Conservation (phyloP, 2,888 invertebrate genomes). For the Caenorhabditis doughertyi region DNA sequence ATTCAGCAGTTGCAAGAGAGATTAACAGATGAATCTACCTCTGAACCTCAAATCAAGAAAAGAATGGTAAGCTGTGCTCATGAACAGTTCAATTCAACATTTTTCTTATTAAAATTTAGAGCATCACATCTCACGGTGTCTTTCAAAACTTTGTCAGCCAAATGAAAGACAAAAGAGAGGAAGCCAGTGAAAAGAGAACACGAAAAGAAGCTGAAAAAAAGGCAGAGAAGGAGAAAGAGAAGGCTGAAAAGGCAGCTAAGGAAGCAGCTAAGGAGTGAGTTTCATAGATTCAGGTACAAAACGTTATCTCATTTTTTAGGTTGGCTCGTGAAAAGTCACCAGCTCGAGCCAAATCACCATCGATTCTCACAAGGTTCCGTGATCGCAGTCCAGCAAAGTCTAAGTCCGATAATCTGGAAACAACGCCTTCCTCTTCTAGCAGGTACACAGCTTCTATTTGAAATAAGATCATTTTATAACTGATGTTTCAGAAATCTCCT, state of each 20-base stretch:
- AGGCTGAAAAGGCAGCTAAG: conserved; percentile 70
- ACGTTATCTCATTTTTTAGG: too few species aligned
- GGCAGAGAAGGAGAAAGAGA: conserved; percentile 69
- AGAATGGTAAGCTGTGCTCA: conserved; percentile 64
- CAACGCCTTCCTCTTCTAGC: conserved; percentile 71
- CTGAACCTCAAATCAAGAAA: conserved; percentile 70
- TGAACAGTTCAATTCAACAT: conserved; percentile 3
- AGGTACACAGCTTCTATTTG: conserved; percentile 54
- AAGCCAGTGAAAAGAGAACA: conserved; percentile 68
- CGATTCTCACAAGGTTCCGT: conserved; percentile 75
- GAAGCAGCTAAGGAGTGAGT: conserved; percentile 72
- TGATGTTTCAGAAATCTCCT: conserved; percentile 74
- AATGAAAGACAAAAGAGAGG: conserved; percentile 71
- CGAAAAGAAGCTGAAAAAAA: conserved; percentile 74
- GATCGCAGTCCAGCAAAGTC: conserved; percentile 80
- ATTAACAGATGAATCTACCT: conserved; percentile 62
- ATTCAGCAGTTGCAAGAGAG: conserved; percentile 72
- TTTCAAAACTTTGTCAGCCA: conserved; percentile 77
- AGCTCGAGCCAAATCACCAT: conserved; percentile 75
- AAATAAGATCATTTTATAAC: not conserved
- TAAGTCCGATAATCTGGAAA: conserved; percentile 72
- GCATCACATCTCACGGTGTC: conserved; percentile 69
- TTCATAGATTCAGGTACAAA: too few species aligned
- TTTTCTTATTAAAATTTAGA: too few species aligned
- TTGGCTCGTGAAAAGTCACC: conserved; percentile 72